Percentiles rank a stretch among this genome's conserved stretches.
These are phyloP conservation scores for Dysmachus trigonus DNA, from an alignment of 2,888 invertebrate genomes.

Conservation along the genomic window DNA sequence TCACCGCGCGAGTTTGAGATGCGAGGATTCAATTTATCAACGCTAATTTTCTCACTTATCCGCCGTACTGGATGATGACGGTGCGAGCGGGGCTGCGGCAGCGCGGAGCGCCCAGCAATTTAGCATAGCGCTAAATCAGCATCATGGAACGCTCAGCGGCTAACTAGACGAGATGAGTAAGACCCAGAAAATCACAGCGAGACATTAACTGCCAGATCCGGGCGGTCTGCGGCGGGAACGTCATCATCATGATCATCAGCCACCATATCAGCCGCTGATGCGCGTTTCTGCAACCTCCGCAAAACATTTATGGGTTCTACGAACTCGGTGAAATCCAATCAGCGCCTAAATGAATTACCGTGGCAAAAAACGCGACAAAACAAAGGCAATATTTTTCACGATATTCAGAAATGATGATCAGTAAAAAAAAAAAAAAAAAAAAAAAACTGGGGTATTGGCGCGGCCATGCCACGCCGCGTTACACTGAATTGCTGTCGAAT, in stretches of 20 bases:
- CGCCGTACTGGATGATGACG: not conserved
- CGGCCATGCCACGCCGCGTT: too few species aligned
- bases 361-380: not conserved
- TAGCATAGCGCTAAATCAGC: not conserved
- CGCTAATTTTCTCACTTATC: constrained; percentile 19
- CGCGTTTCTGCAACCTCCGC: not conserved
- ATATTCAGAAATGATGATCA: not conserved
- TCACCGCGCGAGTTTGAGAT: not conserved
- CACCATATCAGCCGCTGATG: not conserved
- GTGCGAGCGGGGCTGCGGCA: not conserved
- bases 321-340: not conserved
- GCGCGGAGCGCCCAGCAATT: not conserved
- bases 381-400: not conserved
- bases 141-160: not conserved
- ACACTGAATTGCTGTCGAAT: too few species aligned
- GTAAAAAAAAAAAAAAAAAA: not conserved
- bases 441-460: not conserved
- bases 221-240: not conserved
- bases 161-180: not conserved
- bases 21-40: not conserved
- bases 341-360: not conserved
- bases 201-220: not conserved
- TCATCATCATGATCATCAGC: not conserved
- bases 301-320: not conserved
- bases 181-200: constrained; percentile 18